Evolutionary conservation across 2,113 vertebrate species (phyloP).

Genomic region (Rissa tridactyla): DNA sequence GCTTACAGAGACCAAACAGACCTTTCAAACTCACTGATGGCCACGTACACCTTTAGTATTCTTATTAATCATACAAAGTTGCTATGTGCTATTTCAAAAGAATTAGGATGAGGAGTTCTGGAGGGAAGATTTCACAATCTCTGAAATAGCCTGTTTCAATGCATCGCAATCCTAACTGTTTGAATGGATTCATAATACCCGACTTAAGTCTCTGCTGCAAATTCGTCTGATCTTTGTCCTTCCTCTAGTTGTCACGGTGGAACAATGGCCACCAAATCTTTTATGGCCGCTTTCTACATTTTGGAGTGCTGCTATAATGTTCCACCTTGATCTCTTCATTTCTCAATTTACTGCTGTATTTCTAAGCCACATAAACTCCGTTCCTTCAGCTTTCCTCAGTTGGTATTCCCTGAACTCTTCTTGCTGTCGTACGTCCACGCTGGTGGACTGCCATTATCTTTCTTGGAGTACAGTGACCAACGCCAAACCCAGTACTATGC

Average conservation of each 20-base stretch:
- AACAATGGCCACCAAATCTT: constrained; percentile 20
- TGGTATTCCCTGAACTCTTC: neutral
- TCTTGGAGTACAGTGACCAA: neutral
- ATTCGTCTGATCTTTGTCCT: neutral
- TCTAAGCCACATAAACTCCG: neutral
- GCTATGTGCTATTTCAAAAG: neutral
- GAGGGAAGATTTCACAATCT: neutral
- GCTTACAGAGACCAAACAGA: neutral
- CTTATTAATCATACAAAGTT: neutral
- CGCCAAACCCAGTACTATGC: neutral
- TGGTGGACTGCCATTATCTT: neutral
- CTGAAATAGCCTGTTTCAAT: neutral
- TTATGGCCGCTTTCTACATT: neutral
- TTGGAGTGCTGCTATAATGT: neutral
- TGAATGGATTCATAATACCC: neutral
- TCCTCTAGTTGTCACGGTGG: neutral
- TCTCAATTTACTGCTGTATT: neutral
- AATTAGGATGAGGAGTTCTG: neutral
- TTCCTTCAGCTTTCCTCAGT: neutral
- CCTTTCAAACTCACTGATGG: neutral
- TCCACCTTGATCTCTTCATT: neutral
- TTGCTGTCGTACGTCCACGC: neutral
- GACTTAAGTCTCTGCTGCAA: neutral
- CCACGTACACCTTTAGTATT: neutral
- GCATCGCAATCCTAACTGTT: neutral